phyloP scores from a whole-genome alignment of 2,888 invertebrate genomes.

The Mythimna ferrago region DNA sequence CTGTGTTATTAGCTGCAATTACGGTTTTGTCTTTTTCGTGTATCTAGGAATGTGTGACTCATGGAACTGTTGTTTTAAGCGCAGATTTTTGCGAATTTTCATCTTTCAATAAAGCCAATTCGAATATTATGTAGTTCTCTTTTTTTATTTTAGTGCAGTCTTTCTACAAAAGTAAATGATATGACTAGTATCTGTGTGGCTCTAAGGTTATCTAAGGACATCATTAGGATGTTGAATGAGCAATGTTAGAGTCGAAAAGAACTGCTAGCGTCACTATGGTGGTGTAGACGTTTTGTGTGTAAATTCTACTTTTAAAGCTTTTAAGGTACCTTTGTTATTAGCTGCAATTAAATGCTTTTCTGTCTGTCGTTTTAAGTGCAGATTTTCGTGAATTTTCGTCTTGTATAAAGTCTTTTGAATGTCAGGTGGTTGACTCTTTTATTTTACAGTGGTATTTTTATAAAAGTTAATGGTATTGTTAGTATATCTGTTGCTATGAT shows the following conservation, averaged over 20 bases:
- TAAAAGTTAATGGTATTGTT: not conserved
- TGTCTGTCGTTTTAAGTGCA: not conserved
- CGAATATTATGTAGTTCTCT: not conserved
- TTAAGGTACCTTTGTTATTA: too few relatives aligned
- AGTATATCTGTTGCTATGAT: not conserved
- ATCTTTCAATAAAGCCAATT: not conserved
- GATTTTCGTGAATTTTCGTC: not conserved
- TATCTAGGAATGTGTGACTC: constrained; percentile 23
- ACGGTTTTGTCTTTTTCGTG: not conserved
- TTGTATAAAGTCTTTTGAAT: not conserved
- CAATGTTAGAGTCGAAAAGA: too few relatives aligned
- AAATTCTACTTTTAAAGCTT: too few relatives aligned
- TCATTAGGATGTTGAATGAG: too few relatives aligned
- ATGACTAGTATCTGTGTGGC: too few relatives aligned
- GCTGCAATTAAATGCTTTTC: too few relatives aligned
- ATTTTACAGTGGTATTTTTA: not conserved
- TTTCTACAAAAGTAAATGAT: not conserved
- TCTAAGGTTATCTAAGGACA: too few relatives aligned
- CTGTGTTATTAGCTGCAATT: constrained; percentile 34
- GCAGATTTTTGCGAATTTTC: not conserved
- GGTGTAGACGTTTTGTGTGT: too few relatives aligned
- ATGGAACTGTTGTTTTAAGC: constrained; percentile 3
- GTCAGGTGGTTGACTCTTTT: accelerated
- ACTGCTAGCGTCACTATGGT: too few relatives aligned
- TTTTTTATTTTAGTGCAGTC: not conserved